These are phyloP conservation scores for Nipponia nippon DNA, from an alignment of 2,113 vertebrate species.

Conservation along the genomic window DNA sequence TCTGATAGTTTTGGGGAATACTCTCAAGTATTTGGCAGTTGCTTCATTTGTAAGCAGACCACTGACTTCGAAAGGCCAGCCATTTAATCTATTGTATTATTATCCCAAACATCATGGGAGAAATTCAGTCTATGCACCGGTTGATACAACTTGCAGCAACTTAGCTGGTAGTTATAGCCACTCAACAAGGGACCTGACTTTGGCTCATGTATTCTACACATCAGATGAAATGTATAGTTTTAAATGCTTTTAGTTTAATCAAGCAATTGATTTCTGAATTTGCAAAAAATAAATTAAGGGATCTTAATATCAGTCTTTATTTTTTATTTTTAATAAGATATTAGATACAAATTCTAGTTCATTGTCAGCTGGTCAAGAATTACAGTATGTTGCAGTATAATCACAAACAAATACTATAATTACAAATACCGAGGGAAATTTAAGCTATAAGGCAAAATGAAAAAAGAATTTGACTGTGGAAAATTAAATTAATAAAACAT, in stretches of 20 bases:
- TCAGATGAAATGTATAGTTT: neutral
- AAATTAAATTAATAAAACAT: constrained; percentile 68
- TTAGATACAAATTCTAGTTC: neutral
- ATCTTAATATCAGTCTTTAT: neutral
- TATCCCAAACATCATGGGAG: neutral
- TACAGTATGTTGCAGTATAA: constrained; percentile 28
- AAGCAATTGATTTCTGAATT: neutral
- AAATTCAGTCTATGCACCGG: neutral
- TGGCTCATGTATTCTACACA: neutral
- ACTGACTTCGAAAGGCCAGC: neutral
- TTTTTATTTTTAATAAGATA: neutral
- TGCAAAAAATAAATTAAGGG: neutral
- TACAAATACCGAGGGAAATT: constrained; percentile 56
- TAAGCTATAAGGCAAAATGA: constrained; percentile 30
- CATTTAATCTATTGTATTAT: neutral
- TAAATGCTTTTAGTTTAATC: neutral
- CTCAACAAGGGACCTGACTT: neutral
- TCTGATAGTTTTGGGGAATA: neutral
- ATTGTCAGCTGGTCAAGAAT: constrained; percentile 2
- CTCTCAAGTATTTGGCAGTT: neutral
- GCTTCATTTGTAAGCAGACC: neutral
- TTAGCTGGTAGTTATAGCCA: neutral
- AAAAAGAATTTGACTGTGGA: constrained; percentile 27
- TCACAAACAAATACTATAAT: constrained; percentile 41
- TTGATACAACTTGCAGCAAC: neutral